Conservation (phyloP, 2,888 invertebrate species). For the Ramazzottius varieornatus region DNA sequence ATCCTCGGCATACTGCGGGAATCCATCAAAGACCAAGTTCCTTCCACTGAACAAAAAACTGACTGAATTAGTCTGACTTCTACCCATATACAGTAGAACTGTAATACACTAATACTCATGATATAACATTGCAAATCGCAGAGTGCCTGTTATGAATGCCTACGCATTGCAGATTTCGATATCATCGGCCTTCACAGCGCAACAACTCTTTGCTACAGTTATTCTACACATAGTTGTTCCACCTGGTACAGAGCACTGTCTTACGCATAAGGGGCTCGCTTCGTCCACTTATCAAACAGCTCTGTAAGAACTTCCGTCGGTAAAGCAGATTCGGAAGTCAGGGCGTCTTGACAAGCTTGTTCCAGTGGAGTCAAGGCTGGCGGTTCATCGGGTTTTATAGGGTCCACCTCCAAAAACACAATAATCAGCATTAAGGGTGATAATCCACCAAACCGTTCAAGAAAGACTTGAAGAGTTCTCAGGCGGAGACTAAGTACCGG, state of each 20-base stretch:
- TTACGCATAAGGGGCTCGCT: neutral
- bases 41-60: neutral
- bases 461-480: too few relatives aligned
- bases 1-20: constrained; percentile 21
- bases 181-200: too few relatives aligned
- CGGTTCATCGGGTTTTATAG: neutral
- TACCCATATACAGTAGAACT: neutral
- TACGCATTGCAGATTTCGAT: too few relatives aligned
- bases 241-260: neutral
- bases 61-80: neutral
- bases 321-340: neutral
- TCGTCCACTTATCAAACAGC: neutral
- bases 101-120: too few relatives aligned
- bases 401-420: too few relatives aligned
- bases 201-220: too few relatives aligned
- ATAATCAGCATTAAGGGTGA: too few relatives aligned
- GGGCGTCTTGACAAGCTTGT: neutral
- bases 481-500: too few relatives aligned
- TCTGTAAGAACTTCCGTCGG: neutral
- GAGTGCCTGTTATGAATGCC: too few relatives aligned
- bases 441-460: too few relatives aligned
- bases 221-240: too few relatives aligned
- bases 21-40: constrained; percentile 23
- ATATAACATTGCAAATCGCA: too few relatives aligned
- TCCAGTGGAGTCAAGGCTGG: neutral